Evolutionary conservation across 2,888 invertebrate species (phyloP).

Genomic region (Molorchus minor): DNA sequence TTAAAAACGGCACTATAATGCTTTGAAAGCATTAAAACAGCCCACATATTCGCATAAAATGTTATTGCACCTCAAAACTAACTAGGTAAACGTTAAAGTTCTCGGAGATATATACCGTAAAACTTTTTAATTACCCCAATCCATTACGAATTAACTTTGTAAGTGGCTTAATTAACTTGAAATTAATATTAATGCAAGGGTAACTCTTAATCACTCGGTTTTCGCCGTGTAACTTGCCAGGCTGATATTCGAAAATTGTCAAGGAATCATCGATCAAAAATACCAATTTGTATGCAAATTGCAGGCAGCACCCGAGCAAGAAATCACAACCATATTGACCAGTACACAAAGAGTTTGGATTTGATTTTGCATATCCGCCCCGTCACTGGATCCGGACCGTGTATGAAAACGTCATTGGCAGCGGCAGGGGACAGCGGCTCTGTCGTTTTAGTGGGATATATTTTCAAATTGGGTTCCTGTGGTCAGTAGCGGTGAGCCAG

Average conservation of each 20-base stretch:
- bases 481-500: too few relatives aligned
- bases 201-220: too few relatives aligned
- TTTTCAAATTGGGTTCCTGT: too few relatives aligned
- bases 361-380: background rate
- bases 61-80: background rate
- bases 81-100: conserved; percentile 1
- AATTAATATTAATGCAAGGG: too few relatives aligned
- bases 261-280: background rate
- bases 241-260: background rate
- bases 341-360: background rate
- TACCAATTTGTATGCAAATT: conserved; percentile 15
- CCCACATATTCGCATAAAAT: background rate
- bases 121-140: conserved; percentile 8
- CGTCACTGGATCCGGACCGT: too few relatives aligned
- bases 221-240: background rate
- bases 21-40: background rate
- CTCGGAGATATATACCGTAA: conserved; percentile 4
- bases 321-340: conserved; percentile 15
- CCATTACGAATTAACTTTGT: conserved; percentile 2
- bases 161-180: background rate
- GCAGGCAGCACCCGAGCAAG: background rate
- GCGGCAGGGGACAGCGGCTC: too few relatives aligned
- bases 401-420: too few relatives aligned
- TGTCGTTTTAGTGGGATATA: too few relatives aligned
- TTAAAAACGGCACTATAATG: background rate